Evolutionary conservation across 1,140 invertebrate species (phyloP).

Genomic region (Branchinecta lindahli): DNA sequence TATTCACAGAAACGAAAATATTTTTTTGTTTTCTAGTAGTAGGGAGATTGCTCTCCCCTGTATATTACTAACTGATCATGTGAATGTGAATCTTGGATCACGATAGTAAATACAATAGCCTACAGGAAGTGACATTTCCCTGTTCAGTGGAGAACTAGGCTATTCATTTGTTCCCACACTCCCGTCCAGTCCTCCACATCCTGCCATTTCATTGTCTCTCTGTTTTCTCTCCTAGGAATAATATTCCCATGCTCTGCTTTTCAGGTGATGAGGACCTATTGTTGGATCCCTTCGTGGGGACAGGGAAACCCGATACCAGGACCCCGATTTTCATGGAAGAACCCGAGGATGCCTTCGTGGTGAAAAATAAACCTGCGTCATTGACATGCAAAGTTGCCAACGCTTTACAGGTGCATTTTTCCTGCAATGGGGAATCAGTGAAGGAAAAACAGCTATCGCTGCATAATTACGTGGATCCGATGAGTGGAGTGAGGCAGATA

Average conservation of each 20-base stretch:
- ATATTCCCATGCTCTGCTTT: neutral
- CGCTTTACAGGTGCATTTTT: slow-evolving; percentile 46
- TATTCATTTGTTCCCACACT: too few relatives aligned
- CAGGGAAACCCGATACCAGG: slow-evolving; percentile 33
- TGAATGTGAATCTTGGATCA: too few relatives aligned
- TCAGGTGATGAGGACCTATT: slow-evolving; percentile 16
- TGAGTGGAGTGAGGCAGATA: slow-evolving; percentile 63
- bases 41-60: too few relatives aligned
- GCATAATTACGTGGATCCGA: slow-evolving; percentile 58
- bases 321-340: slow-evolving; percentile 69
- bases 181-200: too few relatives aligned
- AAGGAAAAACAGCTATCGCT: slow-evolving; percentile 42
- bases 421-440: slow-evolving; percentile 30
- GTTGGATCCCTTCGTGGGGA: slow-evolving; percentile 17
- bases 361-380: slow-evolving; percentile 71
- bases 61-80: too few relatives aligned
- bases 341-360: slow-evolving; percentile 67
- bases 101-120: too few relatives aligned
- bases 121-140: too few relatives aligned
- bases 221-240: too few relatives aligned
- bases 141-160: too few relatives aligned
- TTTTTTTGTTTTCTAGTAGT: too few relatives aligned
- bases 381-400: slow-evolving; percentile 71
- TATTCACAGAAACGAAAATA: too few relatives aligned
- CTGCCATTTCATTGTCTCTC: too few relatives aligned